A percentile compares a stretch with the other conserved stretches of the same genome.
phyloP scores from a whole-genome alignment of 2,888 invertebrate species.

The Nyleta sp. region DNA sequence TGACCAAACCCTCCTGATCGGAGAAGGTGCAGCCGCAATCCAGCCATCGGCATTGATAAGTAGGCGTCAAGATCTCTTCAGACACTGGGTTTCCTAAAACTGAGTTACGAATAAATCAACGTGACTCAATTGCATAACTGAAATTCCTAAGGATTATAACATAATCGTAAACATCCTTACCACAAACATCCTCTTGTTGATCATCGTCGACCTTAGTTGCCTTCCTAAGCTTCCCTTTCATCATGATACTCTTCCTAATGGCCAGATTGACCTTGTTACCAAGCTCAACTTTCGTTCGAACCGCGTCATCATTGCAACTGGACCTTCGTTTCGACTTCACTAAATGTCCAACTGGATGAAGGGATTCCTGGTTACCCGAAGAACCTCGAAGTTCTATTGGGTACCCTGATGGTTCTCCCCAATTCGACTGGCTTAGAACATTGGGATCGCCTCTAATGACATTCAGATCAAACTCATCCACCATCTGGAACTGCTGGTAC shows the following conservation, averaged over 20 bases:
- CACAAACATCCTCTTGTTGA: slow-evolving; percentile 68
- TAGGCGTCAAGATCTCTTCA: slow-evolving; percentile 72
- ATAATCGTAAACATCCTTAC: slow-evolving; percentile 61
- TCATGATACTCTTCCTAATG: slow-evolving; percentile 78
- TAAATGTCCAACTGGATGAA: slow-evolving; percentile 78
- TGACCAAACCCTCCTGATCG: slow-evolving; percentile 90
- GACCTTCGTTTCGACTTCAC: slow-evolving; percentile 70
- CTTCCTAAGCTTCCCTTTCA: slow-evolving; percentile 67
- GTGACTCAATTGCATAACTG: too few relatives aligned
- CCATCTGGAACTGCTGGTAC: slow-evolving; percentile 66
- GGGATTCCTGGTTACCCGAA: slow-evolving; percentile 64
- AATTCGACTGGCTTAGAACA: slow-evolving; percentile 67
- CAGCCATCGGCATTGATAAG: slow-evolving; percentile 91
- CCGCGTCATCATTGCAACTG: not conserved
- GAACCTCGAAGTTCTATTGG: slow-evolving; percentile 62
- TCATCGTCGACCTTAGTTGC: slow-evolving; percentile 20
- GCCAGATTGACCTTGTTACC: slow-evolving; percentile 82
- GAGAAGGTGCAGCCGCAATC: slow-evolving; percentile 92
- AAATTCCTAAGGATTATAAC: too few relatives aligned
- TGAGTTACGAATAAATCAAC: too few relatives aligned
- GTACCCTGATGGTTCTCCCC: slow-evolving; percentile 35
- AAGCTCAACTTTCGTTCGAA: not conserved
- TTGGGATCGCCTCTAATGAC: slow-evolving; percentile 79
- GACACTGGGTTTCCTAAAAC: slow-evolving; percentile 69
- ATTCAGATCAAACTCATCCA: slow-evolving; percentile 79